These are phyloP conservation scores for Hemibagrus guttatus DNA, from an alignment of 2,797 vertebrate species.

Conservation along the genomic window DNA sequence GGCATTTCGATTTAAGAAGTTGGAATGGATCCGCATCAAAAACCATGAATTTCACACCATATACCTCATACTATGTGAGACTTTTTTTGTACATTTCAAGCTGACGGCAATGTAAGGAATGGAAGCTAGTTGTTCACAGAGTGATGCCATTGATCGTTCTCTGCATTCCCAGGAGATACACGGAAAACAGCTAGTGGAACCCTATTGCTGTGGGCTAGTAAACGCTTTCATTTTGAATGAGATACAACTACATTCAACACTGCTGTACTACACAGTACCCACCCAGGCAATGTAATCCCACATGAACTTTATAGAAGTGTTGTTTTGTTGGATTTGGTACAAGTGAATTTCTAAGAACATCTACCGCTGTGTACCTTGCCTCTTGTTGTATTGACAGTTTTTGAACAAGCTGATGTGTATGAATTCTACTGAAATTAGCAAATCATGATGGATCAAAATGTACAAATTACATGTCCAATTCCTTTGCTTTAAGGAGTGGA, in stretches of 20 bases:
- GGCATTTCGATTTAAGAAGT: neutral
- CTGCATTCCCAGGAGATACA: constrained; percentile 5
- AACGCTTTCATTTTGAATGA: constrained; percentile 3
- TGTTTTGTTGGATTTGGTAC: neutral
- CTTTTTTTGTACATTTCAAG: neutral
- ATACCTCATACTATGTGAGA: neutral
- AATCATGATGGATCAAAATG: neutral
- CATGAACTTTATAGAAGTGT: neutral
- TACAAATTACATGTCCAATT: no score
- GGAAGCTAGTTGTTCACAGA: neutral
- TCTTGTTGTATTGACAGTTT: neutral
- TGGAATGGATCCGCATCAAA: constrained; percentile 11
- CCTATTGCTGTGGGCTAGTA: neutral
- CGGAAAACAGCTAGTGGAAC: neutral
- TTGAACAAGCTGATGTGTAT: neutral
- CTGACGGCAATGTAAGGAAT: neutral
- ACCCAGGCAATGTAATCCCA: neutral
- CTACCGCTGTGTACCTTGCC: neutral
- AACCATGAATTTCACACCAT: neutral
- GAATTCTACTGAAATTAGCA: neutral
- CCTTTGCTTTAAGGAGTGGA: neutral
- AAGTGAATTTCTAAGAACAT: neutral
- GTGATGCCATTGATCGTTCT: constrained; percentile 25
- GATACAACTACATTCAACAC: neutral
- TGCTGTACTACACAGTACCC: neutral